These are phyloP conservation scores for Tetramorium simillimum DNA, from an alignment of 1,140 invertebrate species.

Conservation along the genomic window DNA sequence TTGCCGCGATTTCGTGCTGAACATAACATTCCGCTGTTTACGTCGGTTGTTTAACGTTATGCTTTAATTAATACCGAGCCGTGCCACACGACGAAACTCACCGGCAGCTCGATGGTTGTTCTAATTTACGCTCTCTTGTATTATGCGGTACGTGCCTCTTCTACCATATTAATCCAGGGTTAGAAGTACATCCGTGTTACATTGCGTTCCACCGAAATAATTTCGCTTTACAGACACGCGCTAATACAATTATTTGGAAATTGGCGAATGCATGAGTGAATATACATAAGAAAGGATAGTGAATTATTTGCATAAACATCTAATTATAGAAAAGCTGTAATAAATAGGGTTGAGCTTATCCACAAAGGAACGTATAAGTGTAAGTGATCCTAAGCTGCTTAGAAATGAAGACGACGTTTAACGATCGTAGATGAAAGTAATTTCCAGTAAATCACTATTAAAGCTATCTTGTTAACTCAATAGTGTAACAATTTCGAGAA, in stretches of 20 bases:
- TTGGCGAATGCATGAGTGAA: constrained; percentile 22
- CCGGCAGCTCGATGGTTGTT: constrained; percentile 55
- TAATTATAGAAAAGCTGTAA: constrained; percentile 23
- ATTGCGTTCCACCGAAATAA: constrained; percentile 45
- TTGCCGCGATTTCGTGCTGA: constrained; percentile 30
- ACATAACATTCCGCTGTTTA: constrained; percentile 47
- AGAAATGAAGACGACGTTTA: constrained; percentile 13
- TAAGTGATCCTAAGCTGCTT: constrained; percentile 19
- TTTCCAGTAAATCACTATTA: constrained; percentile 15
- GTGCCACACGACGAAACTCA: constrained; percentile 53
- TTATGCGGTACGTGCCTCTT: constrained; percentile 61
- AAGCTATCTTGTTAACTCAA: constrained; percentile 4
- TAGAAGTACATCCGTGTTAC: constrained; percentile 56
- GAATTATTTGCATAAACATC: constrained; percentile 47
- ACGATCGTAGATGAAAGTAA: not conserved
- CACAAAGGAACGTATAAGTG: not conserved
- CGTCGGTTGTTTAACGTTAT: constrained; percentile 43
- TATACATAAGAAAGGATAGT: constrained; percentile 19
- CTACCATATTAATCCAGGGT: constrained; percentile 57
- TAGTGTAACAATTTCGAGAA: not conserved
- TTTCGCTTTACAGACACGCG: constrained; percentile 50
- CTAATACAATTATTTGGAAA: constrained; percentile 55
- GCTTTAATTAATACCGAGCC: constrained; percentile 53
- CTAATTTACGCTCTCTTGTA: constrained; percentile 64
- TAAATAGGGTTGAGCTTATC: not conserved